These are phyloP conservation scores for Tipula vernalis DNA, from an alignment of 2,888 invertebrate species.

Conservation along the genomic window DNA sequence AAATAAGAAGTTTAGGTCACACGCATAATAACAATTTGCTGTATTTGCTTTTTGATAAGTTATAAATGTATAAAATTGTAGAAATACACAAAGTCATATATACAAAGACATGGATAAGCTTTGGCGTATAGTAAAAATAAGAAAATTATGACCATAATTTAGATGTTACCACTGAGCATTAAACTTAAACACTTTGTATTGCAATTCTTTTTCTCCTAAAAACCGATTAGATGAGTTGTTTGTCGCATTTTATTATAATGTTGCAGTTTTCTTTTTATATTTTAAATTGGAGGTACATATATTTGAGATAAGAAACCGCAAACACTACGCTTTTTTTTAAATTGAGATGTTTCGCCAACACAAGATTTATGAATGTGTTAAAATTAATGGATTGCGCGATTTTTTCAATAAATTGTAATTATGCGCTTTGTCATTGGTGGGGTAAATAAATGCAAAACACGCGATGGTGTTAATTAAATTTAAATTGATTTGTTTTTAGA, in stretches of 20 bases:
- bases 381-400: background rate
- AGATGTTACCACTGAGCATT: background rate
- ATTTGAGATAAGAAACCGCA: background rate
- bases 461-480: background rate
- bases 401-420: background rate
- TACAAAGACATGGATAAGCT: background rate
- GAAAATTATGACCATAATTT: background rate
- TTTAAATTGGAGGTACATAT: too few relatives aligned
- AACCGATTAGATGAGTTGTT: background rate
- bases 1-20: background rate
- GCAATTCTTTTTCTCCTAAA: background rate
- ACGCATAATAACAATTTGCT: background rate
- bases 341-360: background rate
- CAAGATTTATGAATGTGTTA: background rate
- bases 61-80: background rate
- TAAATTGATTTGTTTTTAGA: background rate
- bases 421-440: background rate
- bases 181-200: background rate
- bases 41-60: background rate
- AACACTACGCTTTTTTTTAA: too few relatives aligned
- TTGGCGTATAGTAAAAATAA: background rate
- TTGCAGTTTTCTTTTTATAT: too few relatives aligned
- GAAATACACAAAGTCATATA: background rate
- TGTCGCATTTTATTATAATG: background rate
- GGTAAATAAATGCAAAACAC: background rate